phyloP scores from a whole-genome alignment of 2,888 invertebrate species.

The Homarus gammarus region DNA sequence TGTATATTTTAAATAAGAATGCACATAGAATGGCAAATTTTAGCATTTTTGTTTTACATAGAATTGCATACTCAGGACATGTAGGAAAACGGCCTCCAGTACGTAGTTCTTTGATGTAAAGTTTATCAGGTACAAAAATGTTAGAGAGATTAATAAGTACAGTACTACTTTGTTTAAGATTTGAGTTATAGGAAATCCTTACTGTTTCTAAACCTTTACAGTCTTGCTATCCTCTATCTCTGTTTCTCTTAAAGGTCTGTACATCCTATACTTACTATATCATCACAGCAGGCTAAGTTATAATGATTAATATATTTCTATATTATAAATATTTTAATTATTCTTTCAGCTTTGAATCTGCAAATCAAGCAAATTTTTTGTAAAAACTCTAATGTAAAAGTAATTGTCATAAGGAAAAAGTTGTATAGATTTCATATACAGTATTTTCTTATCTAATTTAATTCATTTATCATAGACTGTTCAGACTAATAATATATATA shows the following conservation, averaged over 20 bases:
- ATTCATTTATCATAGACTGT: constrained; percentile 65
- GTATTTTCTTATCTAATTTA: neutral
- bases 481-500: constrained; percentile 33
- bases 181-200: constrained; percentile 6
- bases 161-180: constrained; percentile 15
- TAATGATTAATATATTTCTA: neutral
- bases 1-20: constrained; percentile 25
- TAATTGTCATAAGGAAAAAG: neutral
- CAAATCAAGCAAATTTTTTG: neutral
- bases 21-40: constrained; percentile 34
- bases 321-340: constrained; percentile 10
- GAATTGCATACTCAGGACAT: constrained; percentile 67
- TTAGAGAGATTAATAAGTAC: constrained; percentile 6
- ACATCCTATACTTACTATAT: constrained; percentile 5
- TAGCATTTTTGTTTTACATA: constrained; percentile 56
- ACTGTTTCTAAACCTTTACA: constrained; percentile 39
- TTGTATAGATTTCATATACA: constrained; percentile 7
- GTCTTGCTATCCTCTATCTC: constrained; percentile 31
- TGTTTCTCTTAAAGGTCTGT: neutral
- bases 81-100: constrained; percentile 72
- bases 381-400: neutral
- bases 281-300: constrained; percentile 6
- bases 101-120: constrained; percentile 52
- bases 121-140: constrained; percentile 14
- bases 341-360: neutral